Base-by-base conservation (phyloP, 2,888 invertebrate species). In the Emesis furor region DNA sequence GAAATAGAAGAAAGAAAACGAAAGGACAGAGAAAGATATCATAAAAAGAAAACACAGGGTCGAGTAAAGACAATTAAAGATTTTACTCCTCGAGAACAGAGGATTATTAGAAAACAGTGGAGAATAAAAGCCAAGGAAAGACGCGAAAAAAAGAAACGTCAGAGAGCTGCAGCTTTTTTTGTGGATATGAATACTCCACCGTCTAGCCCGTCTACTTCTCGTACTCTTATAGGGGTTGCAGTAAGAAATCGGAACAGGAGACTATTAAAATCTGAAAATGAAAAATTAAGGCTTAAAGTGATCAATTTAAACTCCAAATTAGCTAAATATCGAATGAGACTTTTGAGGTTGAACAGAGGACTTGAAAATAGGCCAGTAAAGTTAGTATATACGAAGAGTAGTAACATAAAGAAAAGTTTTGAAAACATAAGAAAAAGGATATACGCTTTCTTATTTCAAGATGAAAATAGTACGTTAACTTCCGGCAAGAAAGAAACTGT, bases 1-100 rank as follows among this genome's bases (percentile, higher is more conserved):
- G 55, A 55, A 55, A 55, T 55, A 55, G 55, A 55, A 55, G 55
- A 55, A 55, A 55, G n/a, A 55, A 55, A 55, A 55, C 5, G 55
- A 55, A 55, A 55, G n/a, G 55, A 55, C 12, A 55, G 55, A 55
- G 55, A 55, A 55, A 55, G 55, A 14, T 55, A n/a, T 4, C n/a
- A 55, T 55, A 14, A 55, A 55, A 55, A 55, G 55, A 55, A 55
- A 35, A 35, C 35, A 35, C 35, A 35, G 35, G 35, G 35, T 3
- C 35, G 35, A 35, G 35, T 35, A 24, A 24, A 35, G 35, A 35
- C 35, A 35, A 35, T 35, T 35, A 35, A 35, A 35, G 35, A 35
- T 35, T 35, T 35, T 35, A 35, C 35, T 35, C 35, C 35, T 35
- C 35, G 35, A 35, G 35, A 35, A 35, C 35, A 35, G 35, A 35